phyloP scores from a whole-genome alignment of 2,797 vertebrate species.

The Tapera naevia region DNA sequence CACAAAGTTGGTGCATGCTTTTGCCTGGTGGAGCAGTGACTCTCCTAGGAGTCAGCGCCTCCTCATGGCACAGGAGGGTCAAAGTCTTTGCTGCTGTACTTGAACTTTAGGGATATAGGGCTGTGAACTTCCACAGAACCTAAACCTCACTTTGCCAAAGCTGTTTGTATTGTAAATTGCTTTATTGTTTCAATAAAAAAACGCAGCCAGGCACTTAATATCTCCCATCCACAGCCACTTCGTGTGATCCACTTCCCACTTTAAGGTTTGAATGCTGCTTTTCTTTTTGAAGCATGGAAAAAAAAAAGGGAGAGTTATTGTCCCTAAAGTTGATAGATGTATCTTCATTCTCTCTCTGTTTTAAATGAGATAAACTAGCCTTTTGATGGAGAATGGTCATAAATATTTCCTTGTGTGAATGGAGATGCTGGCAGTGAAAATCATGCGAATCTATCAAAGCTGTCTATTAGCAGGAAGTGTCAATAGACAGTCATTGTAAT shows the following conservation, averaged over 20 bases:
- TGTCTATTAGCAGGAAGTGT: neutral
- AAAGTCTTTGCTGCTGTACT: neutral
- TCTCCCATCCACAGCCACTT: neutral
- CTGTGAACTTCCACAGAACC: neutral
- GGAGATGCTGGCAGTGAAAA: neutral
- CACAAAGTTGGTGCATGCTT: neutral
- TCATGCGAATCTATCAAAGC: neutral
- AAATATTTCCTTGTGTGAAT: neutral
- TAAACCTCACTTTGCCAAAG: neutral
- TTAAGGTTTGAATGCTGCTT: neutral
- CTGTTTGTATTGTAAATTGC: neutral
- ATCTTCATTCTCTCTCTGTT: neutral
- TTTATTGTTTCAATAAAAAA: slow-evolving; percentile 11
- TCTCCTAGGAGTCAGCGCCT: neutral
- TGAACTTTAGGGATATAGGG: neutral
- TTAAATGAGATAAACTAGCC: neutral
- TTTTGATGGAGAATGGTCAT: neutral
- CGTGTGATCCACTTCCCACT: neutral
- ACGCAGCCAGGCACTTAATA: neutral
- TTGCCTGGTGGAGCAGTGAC: neutral
- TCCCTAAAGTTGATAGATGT: neutral
- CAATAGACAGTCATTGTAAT: slow-evolving; percentile 4
- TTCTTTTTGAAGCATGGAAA: neutral
- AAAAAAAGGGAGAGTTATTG: neutral
- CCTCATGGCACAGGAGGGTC: neutral